Conservation (phyloP, 2,888 invertebrate genomes). For the Rhagophthalmus giganteus region DNA sequence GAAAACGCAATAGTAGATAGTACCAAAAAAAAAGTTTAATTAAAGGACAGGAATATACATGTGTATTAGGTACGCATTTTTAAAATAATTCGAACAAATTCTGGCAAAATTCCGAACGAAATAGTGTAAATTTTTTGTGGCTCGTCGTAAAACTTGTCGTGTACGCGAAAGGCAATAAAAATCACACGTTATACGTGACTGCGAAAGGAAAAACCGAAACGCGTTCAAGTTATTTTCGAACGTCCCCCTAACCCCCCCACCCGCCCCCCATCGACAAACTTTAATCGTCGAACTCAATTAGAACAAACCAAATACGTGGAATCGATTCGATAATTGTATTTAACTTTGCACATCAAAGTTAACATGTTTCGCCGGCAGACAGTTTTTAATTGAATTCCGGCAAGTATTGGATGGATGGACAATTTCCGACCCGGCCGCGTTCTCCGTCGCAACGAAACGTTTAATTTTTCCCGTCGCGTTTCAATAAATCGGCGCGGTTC, state of each 20-base stretch:
- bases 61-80: no score
- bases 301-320: conserved; percentile 35
- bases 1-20: conserved; percentile 5
- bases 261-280: background rate
- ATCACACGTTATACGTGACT: no score
- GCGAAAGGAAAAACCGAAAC: no score
- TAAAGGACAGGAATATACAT: conserved; percentile 23
- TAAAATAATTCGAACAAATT: no score
- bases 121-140: no score
- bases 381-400: conserved; percentile 43
- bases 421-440: no score
- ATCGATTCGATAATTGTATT: conserved; percentile 48
- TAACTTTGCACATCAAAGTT: conserved; percentile 47
- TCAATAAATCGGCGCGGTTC: no score
- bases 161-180: no score
- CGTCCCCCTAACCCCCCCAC: background rate
- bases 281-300: conserved; percentile 25
- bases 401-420: conserved; percentile 26
- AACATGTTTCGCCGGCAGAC: conserved; percentile 42
- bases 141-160: no score
- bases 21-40: conserved; percentile 25
- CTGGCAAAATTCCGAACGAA: no score
- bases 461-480: no score
- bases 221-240: background rate
- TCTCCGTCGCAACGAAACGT: no score